phyloP scores from a whole-genome alignment of 2,797 vertebrate species.

The Chaetodon trifasciatus region DNA sequence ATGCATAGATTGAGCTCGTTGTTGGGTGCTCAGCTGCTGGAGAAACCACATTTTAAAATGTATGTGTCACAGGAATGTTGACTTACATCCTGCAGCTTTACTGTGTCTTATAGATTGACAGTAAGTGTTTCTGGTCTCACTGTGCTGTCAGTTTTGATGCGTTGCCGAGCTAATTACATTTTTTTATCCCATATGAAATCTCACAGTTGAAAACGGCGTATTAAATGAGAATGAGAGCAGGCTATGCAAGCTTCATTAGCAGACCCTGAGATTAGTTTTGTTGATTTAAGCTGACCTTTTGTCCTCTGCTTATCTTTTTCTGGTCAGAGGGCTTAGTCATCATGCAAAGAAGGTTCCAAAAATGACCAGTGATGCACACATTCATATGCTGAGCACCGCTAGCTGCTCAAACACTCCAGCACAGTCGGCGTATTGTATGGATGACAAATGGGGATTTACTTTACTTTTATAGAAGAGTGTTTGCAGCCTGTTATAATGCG shows the following conservation, averaged over 20 bases:
- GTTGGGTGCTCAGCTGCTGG: neutral
- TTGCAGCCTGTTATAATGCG: neutral
- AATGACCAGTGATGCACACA: neutral
- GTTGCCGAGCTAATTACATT: neutral
- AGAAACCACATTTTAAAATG: neutral
- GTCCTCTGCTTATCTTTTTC: slow-evolving; percentile 24
- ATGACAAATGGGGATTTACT: slow-evolving; percentile 5
- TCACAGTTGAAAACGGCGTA: neutral
- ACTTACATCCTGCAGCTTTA: neutral
- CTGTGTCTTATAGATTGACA: neutral
- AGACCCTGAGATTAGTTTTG: neutral
- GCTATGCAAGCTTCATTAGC: slow-evolving; percentile 13
- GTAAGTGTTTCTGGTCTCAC: neutral
- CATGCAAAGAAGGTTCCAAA: neutral
- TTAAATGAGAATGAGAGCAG: neutral
- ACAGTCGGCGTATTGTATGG: neutral
- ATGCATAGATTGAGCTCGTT: slow-evolving; percentile 14
- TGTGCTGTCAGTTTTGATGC: neutral
- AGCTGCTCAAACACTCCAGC: neutral
- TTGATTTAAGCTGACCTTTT: slow-evolving; percentile 19
- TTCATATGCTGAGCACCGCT: slow-evolving; percentile 7
- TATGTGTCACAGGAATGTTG: neutral
- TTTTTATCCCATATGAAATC: neutral
- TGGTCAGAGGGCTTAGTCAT: slow-evolving; percentile 28
- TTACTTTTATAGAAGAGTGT: neutral